Base-by-base conservation (phyloP, 2,888 invertebrate genomes). In the Hetaerina titia region DNA sequence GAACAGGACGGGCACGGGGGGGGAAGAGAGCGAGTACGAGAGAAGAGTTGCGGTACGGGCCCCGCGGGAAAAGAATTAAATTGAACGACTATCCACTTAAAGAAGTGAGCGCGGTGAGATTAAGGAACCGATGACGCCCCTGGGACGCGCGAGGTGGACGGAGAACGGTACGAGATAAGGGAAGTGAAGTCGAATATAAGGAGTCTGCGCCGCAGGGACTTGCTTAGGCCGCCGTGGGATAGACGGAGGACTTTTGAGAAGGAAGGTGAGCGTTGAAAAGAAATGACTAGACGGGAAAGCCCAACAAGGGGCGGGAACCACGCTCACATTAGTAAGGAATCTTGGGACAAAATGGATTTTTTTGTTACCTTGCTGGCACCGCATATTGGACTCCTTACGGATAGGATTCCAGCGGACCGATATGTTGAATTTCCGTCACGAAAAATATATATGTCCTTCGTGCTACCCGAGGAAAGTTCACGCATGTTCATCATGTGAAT, bases 71-170 rank as follows among this genome's bases (percentile, higher is more conserved):
- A 45, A 45, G 92, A 92, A 92, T 74, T 9, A 74, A 92, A 92
- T 69, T 92, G 92, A 74, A 92, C 69, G 92, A 92, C 69, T 69
- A 31, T 81, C 56, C 92, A 92, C 92, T 92, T 92, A 69, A 31
- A 74, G 92, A 31, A 31, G 81, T 25, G 81, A 64, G 63, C 64
- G 74, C 74, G 92, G 92, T 56, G 74, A 92, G 92, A 92, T 92
- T 92, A 74, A 92, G 74, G 92, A 22, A 56, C n/a, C 45, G 92
- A 56, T 92, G 64, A 64, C 31, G 69, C 31, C 58, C 90, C 58
- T 58, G n/a, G 81, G 31, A 22, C 13, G 31, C 0, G 81, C 0
- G n/a, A 81, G 81, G 81, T 81, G 81, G 81, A 31, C 81, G 81
- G 25, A 31, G 81, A 31, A 81, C 81, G 31, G 81, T 15, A 25